These are phyloP conservation scores for Delphinapterus leucas DNA, from an alignment of 2,113 vertebrate genomes.

Conservation along the genomic window DNA sequence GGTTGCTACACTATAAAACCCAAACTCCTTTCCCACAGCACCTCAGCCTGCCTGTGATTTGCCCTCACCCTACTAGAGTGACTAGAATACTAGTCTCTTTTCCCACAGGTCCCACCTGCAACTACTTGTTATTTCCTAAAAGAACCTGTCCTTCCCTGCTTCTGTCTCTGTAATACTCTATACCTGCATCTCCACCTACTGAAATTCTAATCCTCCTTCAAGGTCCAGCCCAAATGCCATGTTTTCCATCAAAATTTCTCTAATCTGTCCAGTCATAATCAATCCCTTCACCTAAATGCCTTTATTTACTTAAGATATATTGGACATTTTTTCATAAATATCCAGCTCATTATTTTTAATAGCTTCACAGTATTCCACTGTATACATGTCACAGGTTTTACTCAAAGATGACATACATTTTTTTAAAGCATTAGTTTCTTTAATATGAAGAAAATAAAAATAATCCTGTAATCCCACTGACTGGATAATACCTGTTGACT, in stretches of 20 bases:
- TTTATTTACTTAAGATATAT: neutral
- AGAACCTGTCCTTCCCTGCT: neutral
- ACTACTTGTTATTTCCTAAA: neutral
- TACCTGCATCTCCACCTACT: neutral
- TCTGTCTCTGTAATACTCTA: neutral
- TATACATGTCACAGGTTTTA: neutral
- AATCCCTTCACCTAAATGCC: neutral
- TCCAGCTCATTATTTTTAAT: neutral
- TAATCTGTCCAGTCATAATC: neutral
- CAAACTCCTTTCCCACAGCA: neutral
- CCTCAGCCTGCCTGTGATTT: neutral
- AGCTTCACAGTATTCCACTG: neutral
- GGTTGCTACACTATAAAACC: neutral
- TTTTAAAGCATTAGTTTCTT: slow-evolving; percentile 7
- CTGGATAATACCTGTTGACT: neutral
- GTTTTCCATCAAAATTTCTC: neutral
- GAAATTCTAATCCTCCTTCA: neutral
- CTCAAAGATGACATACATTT: neutral
- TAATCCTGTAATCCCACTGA: neutral
- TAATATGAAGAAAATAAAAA: slow-evolving; percentile 1
- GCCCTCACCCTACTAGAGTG: neutral
- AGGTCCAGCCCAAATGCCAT: neutral
- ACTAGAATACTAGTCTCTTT: neutral
- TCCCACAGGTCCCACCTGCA: neutral
- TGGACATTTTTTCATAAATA: neutral